A percentile compares a stretch with the other conserved stretches of the same genome.
Evolutionary conservation across 1,140 invertebrate genomes (phyloP).

Genomic region (Formica exsecta): DNA sequence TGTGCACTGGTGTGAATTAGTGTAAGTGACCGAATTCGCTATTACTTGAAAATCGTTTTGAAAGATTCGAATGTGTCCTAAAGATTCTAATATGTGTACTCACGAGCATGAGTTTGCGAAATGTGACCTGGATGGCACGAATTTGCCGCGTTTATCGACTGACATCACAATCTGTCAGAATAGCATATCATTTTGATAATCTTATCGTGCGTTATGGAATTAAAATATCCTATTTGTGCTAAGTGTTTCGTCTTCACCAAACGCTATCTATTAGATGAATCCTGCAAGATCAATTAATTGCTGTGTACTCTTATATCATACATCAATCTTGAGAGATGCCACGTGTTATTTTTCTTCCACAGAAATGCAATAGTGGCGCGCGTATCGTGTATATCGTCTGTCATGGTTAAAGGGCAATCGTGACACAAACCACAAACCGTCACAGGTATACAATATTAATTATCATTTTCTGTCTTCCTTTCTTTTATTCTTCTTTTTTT

Average conservation of each 20-base stretch:
- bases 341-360: not conserved
- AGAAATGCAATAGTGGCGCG: not conserved
- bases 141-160: conserved; percentile 24
- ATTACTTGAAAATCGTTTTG: not conserved
- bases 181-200: not conserved
- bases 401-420: not conserved
- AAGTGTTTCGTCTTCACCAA: too few relatives aligned
- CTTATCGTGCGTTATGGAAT: not conserved
- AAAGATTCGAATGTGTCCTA: not conserved
- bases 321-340: too few relatives aligned
- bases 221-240: too few relatives aligned
- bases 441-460: not conserved
- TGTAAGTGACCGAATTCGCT: too few relatives aligned
- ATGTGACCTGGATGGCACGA: not conserved
- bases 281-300: not conserved
- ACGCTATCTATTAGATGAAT: too few relatives aligned
- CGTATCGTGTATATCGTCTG: not conserved
- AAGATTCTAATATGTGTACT: not conserved
- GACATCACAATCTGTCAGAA: not conserved
- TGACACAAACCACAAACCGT: not conserved
- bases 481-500: not conserved
- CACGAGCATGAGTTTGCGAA: not conserved
- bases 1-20: too few relatives aligned
- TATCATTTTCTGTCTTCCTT: not conserved
- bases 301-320: not conserved